Evolutionary conservation across 2,888 invertebrate genomes (phyloP).

Genomic region (Anagyrus pseudococci): DNA sequence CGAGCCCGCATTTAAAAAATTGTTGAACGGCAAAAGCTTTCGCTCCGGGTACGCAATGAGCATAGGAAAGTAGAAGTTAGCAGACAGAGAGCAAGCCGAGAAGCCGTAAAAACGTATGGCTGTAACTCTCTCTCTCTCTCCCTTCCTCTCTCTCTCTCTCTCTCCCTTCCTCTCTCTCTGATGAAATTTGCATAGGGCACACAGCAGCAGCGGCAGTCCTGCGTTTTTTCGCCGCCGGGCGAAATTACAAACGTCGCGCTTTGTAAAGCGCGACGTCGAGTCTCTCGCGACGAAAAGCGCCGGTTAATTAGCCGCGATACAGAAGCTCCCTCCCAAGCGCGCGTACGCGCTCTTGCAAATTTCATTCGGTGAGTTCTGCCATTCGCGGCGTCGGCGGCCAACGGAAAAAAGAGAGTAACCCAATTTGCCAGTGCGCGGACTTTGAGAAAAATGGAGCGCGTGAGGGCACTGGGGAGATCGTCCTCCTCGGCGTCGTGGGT

Average conservation of each 20-base stretch:
- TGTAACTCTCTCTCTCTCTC: too few species aligned
- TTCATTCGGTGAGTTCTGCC: neutral
- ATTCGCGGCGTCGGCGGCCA: too few species aligned
- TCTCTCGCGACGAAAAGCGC: conserved; percentile 14
- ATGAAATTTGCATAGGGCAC: neutral
- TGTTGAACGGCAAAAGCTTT: too few species aligned
- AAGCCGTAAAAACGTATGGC: too few species aligned
- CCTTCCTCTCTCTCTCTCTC: too few species aligned
- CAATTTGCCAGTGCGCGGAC: conserved; percentile 39
- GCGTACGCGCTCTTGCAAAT: neutral
- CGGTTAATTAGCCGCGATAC: conserved; percentile 20
- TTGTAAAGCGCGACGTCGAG: conserved; percentile 11
- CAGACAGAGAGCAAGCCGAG: too few species aligned
- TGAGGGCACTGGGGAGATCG: conserved; percentile 13
- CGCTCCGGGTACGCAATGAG: too few species aligned
- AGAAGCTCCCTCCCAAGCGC: neutral
- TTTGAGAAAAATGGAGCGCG: conserved; percentile 16
- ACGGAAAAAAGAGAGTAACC: conserved; percentile 32
- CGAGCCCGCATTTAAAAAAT: too few species aligned
- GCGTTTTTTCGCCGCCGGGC: neutral
- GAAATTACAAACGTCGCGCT: conserved; percentile 29
- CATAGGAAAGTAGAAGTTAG: too few species aligned
- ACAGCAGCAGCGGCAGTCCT: neutral
- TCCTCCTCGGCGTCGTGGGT: conserved; percentile 8
- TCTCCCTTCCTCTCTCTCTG: neutral